Base-by-base conservation (phyloP, 2,797 vertebrate species). In the Dendrocincla fuliginosa region DNA sequence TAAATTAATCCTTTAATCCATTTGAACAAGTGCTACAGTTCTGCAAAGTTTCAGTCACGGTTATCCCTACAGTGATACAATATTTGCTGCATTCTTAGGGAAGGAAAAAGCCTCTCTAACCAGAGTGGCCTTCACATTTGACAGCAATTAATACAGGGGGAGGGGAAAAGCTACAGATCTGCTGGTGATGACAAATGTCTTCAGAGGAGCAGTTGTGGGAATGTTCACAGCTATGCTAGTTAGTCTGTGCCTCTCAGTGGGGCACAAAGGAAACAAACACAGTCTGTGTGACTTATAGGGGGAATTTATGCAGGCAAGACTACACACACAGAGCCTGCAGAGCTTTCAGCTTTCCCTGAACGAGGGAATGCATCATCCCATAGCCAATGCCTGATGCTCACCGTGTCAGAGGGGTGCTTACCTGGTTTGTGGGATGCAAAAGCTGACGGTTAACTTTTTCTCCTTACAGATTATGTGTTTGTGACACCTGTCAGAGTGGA, bases 401-500 rank as follows among this genome's bases (percentile, higher is more conserved):
- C 18, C 0, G 0, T 37, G 42, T 64, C 85, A 78, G 55, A 41
- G 33, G 55, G 82, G 16, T 2, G 4, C 33, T n/a, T 42, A 25
- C 55, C 69, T 19, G 55, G 67, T 57, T 30, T 77, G 63, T 37
- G 89, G 55, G 37, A 56, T 88, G 41, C 75, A 71, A 55, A 91
- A 84, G 75, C 90, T 97, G 95, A 97, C 86, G 49, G 83, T 68
- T 70, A 7, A 56, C 63, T 84, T 91, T 94, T 89, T 97, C n/a
- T 97, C 55, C 4, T 97, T 96, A 41, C 98, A 99, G 99, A 99
- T 97, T 99, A 99, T 27, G 95, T 98, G 94, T 99, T 99, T 97
- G 98, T 99, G 83, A 99, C 98, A 8, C 99, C 99, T 2, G 98
- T 99, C 65, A 98, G 99, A 98, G 99, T 99, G 97, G 98, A 99